These are phyloP conservation scores for Eudyptes chrysolophus DNA, from an alignment of 2,113 vertebrate species.

Conservation along the genomic window DNA sequence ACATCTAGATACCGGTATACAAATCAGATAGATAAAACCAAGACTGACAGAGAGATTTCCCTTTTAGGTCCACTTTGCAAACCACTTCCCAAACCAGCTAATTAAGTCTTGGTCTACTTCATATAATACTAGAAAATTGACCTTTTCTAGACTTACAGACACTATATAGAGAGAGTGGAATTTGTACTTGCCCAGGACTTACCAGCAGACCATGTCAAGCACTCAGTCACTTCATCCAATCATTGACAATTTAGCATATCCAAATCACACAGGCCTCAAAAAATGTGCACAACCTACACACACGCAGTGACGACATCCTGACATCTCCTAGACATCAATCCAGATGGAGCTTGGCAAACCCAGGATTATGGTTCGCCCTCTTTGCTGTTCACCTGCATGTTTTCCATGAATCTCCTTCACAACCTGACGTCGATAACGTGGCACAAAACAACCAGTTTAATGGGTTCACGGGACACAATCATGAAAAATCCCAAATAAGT, in stretches of 20 bases:
- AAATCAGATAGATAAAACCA: neutral
- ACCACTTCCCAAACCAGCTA: neutral
- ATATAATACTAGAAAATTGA: neutral
- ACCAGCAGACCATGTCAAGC: neutral
- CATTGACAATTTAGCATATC: neutral
- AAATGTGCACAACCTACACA: neutral
- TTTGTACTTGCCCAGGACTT: neutral
- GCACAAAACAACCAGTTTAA: neutral
- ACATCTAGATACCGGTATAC: neutral
- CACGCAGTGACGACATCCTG: fast-evolving
- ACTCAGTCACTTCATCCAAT: neutral
- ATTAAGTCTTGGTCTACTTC: neutral
- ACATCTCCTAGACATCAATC: neutral
- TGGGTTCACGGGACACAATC: neutral
- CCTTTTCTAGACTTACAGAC: neutral
- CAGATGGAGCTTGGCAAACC: neutral
- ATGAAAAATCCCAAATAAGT: neutral
- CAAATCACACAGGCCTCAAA: neutral
- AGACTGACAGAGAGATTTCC: neutral
- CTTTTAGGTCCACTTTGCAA: neutral
- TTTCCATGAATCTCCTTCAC: neutral
- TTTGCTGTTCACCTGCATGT: neutral
- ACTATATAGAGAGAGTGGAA: neutral
- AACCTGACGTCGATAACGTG: neutral
- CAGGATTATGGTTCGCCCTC: fast-evolving